Conservation (phyloP, 35 echinoderm and acorn worm species). For the Eucidaris tribuloides region DNA sequence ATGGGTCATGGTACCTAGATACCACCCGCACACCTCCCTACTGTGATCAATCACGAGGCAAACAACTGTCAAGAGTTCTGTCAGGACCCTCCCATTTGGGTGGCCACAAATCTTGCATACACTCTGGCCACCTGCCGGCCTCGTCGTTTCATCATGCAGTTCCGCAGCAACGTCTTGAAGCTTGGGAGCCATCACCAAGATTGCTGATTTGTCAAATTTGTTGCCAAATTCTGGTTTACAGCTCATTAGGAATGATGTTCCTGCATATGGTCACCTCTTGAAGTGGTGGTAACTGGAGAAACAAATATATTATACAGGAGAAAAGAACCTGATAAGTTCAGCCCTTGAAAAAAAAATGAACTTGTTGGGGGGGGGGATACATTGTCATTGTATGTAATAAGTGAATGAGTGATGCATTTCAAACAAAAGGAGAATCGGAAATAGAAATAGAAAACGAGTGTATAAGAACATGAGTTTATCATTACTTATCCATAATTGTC, state of each 20-base stretch:
- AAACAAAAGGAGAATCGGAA: not conserved
- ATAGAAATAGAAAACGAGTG: no score
- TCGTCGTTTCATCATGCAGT: not conserved
- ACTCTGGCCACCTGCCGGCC: not conserved
- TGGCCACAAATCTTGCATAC: not conserved
- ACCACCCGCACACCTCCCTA: not conserved
- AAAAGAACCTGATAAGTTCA: not conserved
- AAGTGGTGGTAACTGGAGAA: not conserved
- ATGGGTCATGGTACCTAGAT: not conserved
- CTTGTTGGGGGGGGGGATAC: no score
- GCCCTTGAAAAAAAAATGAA: not conserved
- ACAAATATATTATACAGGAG: not conserved
- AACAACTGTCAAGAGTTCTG: not conserved
- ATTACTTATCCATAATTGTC: constrained; percentile 4
- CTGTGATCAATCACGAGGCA: not conserved
- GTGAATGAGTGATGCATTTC: not conserved
- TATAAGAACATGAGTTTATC: not conserved
- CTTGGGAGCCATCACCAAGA: no score
- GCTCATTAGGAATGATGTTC: not conserved
- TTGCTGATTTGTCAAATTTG: not conserved
- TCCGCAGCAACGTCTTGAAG: not conserved
- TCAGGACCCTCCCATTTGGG: not conserved
- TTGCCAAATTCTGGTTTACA: not conserved
- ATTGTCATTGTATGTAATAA: not conserved
- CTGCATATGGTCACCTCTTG: not conserved